Evolutionary conservation across 2,797 vertebrate genomes (phyloP).

Genomic region (Typhlichthys eigenmanni): DNA sequence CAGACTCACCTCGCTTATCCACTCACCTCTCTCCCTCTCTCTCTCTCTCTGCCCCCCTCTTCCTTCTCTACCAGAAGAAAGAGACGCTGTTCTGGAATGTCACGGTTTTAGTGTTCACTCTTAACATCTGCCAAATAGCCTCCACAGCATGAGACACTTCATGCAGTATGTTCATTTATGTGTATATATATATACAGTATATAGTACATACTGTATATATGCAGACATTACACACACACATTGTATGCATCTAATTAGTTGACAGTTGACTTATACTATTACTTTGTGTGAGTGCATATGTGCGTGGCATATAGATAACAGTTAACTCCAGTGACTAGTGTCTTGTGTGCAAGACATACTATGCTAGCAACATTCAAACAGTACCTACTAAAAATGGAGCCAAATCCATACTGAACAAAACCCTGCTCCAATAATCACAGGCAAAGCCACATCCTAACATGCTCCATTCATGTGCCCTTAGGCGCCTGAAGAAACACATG

Average conservation of each 20-base stretch:
- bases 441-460: conserved; percentile 22
- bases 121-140: conserved; percentile 22
- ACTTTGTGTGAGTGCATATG: too few relatives aligned
- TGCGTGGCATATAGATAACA: too few relatives aligned
- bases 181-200: too few relatives aligned
- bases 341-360: conserved; percentile 26
- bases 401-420: conserved; percentile 24
- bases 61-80: conserved; percentile 5
- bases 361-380: conserved; percentile 35
- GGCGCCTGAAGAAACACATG: conserved; percentile 17
- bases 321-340: too few relatives aligned
- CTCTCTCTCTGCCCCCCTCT: not conserved
- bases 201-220: too few relatives aligned
- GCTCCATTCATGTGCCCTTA: conserved; percentile 10
- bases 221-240: too few relatives aligned
- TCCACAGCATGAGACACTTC: too few relatives aligned
- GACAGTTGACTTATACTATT: too few relatives aligned
- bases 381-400: too few relatives aligned
- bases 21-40: conserved; percentile 31
- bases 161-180: too few relatives aligned
- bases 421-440: conserved; percentile 31
- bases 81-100: conserved; percentile 48
- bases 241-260: too few relatives aligned
- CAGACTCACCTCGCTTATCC: conserved; percentile 68
- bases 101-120: conserved; percentile 35